Percentiles rank a stretch among this genome's conserved stretches.
Evolutionary conservation across 2,888 invertebrate genomes (phyloP).

Genomic region (Iphiclides podalirius): DNA sequence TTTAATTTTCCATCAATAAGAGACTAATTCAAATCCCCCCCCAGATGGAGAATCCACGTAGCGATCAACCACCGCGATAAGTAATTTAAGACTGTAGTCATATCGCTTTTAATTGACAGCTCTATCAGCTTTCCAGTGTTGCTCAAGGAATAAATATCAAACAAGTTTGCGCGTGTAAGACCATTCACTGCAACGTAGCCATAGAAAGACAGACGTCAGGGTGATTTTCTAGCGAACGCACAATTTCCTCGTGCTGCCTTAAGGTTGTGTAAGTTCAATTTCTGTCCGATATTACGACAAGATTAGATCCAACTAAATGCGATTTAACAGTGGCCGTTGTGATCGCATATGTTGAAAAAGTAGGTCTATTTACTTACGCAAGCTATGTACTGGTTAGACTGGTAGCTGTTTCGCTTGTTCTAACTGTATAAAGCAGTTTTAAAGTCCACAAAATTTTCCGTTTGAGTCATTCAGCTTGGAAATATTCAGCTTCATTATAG

Average conservation of each 20-base stretch:
- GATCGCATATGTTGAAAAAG: no score
- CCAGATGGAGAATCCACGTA: no score
- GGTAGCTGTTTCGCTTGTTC: no score
- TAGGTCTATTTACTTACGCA: constrained; percentile 2
- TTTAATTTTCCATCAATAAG: no score
- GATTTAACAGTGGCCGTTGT: no score
- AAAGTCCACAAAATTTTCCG: no score
- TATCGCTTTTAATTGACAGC: constrained; percentile 1
- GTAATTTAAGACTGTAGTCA: not conserved
- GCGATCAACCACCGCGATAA: not conserved
- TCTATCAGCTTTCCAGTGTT: constrained; percentile 4
- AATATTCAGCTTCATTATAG: no score
- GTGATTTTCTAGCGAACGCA: constrained; percentile 15
- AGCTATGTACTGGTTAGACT: no score
- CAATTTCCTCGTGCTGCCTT: constrained; percentile 7
- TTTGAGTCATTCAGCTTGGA: no score
- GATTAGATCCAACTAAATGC: no score
- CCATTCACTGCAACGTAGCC: constrained; percentile 1
- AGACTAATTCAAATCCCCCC: no score
- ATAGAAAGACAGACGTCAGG: constrained; percentile 3
- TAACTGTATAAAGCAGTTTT: no score
- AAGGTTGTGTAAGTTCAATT: constrained; percentile 14
- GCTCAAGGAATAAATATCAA: constrained; percentile 1
- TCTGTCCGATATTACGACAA: constrained; percentile 2
- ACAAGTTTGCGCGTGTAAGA: constrained; percentile 13